A percentile compares a stretch with the other conserved stretches of the same genome.
These are phyloP conservation scores for Anomalospiza imberbis DNA, from an alignment of 2,797 vertebrate species.

Conservation along the genomic window DNA sequence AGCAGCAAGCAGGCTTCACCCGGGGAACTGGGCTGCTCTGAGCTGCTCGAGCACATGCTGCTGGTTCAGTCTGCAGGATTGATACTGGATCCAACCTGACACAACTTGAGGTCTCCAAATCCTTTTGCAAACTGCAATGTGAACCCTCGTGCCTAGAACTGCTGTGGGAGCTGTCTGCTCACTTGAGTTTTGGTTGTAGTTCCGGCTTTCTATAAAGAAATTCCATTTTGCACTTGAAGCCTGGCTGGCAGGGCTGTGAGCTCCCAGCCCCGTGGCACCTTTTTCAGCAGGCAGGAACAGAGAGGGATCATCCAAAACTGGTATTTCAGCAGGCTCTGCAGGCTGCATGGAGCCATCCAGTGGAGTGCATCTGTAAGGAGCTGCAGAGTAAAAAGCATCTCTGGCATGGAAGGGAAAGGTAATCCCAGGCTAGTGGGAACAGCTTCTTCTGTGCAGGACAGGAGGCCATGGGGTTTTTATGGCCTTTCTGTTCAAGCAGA, in stretches of 20 bases:
- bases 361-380: neutral
- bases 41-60: neutral
- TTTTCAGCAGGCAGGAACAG: neutral
- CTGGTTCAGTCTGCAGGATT: neutral
- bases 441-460: neutral
- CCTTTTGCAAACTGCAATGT: neutral
- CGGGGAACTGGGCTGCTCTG: fast-evolving
- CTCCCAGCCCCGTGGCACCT: neutral
- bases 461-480: neutral
- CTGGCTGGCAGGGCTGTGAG: neutral
- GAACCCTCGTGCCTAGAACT: neutral
- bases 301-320: neutral
- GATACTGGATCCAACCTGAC: neutral
- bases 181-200: fast-evolving
- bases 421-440: neutral
- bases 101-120: neutral
- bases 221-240: neutral
- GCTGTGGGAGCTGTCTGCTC: fast-evolving
- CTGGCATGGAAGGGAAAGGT: neutral
- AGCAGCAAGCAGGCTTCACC: neutral
- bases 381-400: neutral
- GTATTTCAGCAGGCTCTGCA: neutral
- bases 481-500: neutral
- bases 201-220: neutral
- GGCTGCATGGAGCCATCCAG: neutral